Evolutionary conservation across 2,113 vertebrate species (phyloP).

Genomic region (Phrynosoma blainvillii): DNA sequence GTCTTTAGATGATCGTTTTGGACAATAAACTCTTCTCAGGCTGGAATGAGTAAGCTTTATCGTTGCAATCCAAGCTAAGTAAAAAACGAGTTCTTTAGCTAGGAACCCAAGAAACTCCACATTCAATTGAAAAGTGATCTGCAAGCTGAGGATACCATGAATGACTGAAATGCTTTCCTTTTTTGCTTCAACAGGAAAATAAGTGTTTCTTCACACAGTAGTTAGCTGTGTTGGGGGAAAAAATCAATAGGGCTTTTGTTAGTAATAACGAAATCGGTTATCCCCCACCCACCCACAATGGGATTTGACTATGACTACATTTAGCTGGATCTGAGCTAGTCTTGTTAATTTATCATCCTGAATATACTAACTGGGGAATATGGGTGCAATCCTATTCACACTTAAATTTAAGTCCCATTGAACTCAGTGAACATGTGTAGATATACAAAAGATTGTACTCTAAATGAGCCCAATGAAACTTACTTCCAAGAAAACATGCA

Average conservation of each 20-base stretch:
- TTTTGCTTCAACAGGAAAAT: conserved; percentile 24
- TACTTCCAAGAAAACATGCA: too few species aligned
- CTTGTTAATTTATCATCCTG: neutral
- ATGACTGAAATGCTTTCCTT: conserved; percentile 11
- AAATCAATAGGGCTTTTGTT: neutral
- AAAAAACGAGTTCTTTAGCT: conserved; percentile 64
- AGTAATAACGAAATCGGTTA: neutral
- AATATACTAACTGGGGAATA: neutral
- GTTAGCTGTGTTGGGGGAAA: neutral
- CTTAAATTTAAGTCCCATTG: too few species aligned
- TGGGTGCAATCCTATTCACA: neutral
- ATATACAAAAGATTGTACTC: too few species aligned
- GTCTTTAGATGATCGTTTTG: conserved; percentile 67
- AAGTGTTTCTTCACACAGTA: conserved; percentile 20
- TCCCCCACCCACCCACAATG: neutral
- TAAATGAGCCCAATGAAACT: too few species aligned
- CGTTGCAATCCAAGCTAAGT: conserved; percentile 69
- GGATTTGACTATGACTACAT: neutral
- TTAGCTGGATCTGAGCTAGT: neutral
- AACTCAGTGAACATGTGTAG: too few species aligned
- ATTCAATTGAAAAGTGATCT: conserved; percentile 35
- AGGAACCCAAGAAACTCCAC: conserved; percentile 30
- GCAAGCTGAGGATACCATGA: conserved; percentile 36
- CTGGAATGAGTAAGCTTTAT: conserved; percentile 64
- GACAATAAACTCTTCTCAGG: conserved; percentile 68